Evolutionary conservation across 92 coral and sea anemone species (phyloP).

Genomic region (Phenganax subtilis): DNA sequence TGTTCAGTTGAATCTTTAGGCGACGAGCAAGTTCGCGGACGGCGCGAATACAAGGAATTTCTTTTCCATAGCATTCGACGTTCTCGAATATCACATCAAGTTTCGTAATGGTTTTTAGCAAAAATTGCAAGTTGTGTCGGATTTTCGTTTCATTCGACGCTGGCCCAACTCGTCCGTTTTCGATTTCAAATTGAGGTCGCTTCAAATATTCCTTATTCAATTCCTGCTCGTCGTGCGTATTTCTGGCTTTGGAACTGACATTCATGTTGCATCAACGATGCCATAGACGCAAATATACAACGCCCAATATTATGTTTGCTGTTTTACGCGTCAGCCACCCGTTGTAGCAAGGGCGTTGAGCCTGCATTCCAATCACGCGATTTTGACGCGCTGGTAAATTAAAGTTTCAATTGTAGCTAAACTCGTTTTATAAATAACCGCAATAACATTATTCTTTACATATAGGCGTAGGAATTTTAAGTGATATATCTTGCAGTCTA

Average conservation of each 20-base stretch:
- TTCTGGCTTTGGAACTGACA: slow-evolving; percentile 22
- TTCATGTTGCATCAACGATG: slow-evolving; percentile 17
- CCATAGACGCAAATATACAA: not conserved
- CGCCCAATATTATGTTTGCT: not conserved
- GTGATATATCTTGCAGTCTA: no score
- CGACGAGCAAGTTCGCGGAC: slow-evolving; percentile 85
- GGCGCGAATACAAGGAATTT: slow-evolving; percentile 85
- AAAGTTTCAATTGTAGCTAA: no score
- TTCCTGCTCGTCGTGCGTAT: not conserved
- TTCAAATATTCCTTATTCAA: not conserved
- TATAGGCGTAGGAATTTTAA: no score
- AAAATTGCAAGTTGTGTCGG: slow-evolving; percentile 22
- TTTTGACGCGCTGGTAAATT: no score
- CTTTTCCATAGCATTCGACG: slow-evolving; percentile 88
- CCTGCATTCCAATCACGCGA: no score
- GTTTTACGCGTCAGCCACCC: no score
- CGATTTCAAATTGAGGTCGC: not conserved
- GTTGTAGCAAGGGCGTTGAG: no score
- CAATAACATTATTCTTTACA: no score
- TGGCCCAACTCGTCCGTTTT: slow-evolving; percentile 2
- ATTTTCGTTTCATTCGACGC: not conserved
- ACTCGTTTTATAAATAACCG: no score
- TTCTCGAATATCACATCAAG: slow-evolving; percentile 56
- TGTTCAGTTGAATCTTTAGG: slow-evolving; percentile 65
- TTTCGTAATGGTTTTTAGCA: slow-evolving; percentile 16